These are phyloP conservation scores for Monomorium pharaonis DNA, from an alignment of 1,140 invertebrate species.

Conservation along the genomic window DNA sequence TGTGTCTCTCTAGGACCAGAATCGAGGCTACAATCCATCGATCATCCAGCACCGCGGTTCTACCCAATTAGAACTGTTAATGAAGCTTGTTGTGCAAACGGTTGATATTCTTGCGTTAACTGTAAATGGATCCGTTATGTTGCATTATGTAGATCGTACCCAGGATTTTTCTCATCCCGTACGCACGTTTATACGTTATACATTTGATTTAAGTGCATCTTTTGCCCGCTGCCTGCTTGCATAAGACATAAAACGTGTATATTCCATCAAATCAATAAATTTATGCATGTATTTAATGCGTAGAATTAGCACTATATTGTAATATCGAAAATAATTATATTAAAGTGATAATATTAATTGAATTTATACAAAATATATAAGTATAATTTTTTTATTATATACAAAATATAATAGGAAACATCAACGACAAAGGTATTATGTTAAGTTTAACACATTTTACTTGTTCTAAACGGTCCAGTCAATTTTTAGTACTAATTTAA, in stretches of 20 bases:
- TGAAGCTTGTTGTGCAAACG: slow-evolving; percentile 24
- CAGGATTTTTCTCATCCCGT: background rate
- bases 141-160: background rate
- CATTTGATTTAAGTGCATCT: background rate
- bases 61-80: slow-evolving; percentile 42
- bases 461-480: too few relatives aligned
- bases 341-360: background rate
- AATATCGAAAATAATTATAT: background rate
- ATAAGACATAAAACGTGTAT: too few relatives aligned
- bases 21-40: slow-evolving; percentile 33
- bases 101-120: background rate
- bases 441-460: too few relatives aligned
- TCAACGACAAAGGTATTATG: too few relatives aligned
- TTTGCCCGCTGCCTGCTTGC: background rate
- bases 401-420: too few relatives aligned
- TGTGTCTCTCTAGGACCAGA: slow-evolving; percentile 29
- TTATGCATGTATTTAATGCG: background rate
- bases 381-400: too few relatives aligned
- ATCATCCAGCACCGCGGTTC: slow-evolving; percentile 19
- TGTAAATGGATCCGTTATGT: slow-evolving; percentile 29
- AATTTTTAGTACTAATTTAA: too few relatives aligned
- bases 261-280: background rate
- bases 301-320: background rate
- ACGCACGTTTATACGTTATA: background rate
- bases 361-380: background rate